These are phyloP conservation scores for Diorhabda sublineata DNA, from an alignment of 1,140 invertebrate genomes.

Conservation along the genomic window DNA sequence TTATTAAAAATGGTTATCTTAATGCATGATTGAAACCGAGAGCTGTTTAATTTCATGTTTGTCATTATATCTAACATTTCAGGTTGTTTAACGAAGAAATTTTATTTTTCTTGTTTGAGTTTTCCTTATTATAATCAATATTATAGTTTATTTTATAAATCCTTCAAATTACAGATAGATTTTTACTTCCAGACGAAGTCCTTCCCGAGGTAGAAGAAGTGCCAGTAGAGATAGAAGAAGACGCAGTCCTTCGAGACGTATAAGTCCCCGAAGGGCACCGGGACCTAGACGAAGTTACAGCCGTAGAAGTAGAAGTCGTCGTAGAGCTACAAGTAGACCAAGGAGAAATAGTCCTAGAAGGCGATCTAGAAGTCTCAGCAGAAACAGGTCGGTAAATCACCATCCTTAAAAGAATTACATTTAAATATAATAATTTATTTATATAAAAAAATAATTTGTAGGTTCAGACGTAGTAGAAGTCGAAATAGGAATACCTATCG, in stretches of 20 bases:
- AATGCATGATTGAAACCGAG: no score
- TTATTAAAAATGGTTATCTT: no score
- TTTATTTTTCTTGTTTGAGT: not conserved
- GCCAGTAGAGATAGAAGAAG: conserved; percentile 26
- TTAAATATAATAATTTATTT: not conserved
- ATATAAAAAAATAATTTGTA: conserved; percentile 16
- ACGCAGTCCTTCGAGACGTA: conserved; percentile 33
- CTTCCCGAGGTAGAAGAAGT: conserved; percentile 32
- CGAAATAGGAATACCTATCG: conserved; percentile 32
- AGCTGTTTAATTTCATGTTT: no score
- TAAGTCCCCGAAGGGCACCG: conserved; percentile 37
- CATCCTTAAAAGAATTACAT: not conserved
- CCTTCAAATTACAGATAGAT: conserved; percentile 37
- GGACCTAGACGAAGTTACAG: conserved; percentile 30
- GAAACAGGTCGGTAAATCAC: conserved; percentile 39
- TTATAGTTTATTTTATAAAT: conserved; percentile 22
- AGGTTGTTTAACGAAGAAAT: conserved; percentile 1
- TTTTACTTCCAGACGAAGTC: conserved; percentile 34
- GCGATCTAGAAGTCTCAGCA: conserved; percentile 44
- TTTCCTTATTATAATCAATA: conserved; percentile 6
- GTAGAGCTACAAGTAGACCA: conserved; percentile 25
- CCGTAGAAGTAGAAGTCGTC: conserved; percentile 23
- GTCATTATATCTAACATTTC: no score
- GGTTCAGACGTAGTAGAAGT: conserved; percentile 38
- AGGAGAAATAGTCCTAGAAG: conserved; percentile 31